A percentile compares a stretch with the other conserved stretches of the same genome.
Conservation (phyloP, 35 echinoderm and acorn worm genomes). For the Lytechinus pictus region DNA sequence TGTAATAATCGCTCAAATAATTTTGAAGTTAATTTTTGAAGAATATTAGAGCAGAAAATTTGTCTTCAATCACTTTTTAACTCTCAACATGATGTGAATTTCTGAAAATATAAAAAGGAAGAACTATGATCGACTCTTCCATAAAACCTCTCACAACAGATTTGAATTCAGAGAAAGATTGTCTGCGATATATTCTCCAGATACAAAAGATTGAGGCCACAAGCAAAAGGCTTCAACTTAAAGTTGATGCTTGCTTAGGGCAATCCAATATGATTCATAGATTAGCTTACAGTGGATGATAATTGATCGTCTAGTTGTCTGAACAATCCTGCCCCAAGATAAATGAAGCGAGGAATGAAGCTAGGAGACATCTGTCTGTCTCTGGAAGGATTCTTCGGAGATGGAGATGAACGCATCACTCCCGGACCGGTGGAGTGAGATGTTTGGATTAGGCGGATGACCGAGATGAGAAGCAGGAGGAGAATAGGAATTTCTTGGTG, state of each 20-base stretch:
- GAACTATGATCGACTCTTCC: too few relatives aligned
- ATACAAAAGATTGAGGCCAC: background rate
- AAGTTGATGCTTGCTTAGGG: background rate
- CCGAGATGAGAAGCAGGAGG: background rate
- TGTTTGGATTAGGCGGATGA: constrained; percentile 26
- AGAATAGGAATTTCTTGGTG: background rate
- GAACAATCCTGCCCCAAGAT: background rate
- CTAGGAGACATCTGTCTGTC: constrained; percentile 24
- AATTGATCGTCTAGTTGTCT: constrained; percentile 28
- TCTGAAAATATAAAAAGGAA: too few relatives aligned
- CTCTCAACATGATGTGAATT: too few relatives aligned
- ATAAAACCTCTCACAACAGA: background rate
- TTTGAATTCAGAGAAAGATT: background rate
- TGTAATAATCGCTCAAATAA: too few relatives aligned
- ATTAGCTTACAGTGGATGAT: constrained; percentile 34
- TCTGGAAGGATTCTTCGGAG: background rate
- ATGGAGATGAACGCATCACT: constrained; percentile 23
- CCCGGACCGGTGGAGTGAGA: background rate
- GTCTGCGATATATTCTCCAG: background rate
- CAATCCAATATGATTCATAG: constrained; percentile 10
- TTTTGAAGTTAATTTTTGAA: too few relatives aligned
- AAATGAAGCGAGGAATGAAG: background rate
- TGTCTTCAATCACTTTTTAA: too few relatives aligned
- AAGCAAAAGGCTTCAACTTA: background rate
- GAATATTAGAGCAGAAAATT: too few relatives aligned